These are phyloP conservation scores for Dendrophyllia cribrosa DNA, from an alignment of 64 coral and sea anemone species.

Conservation along the genomic window DNA sequence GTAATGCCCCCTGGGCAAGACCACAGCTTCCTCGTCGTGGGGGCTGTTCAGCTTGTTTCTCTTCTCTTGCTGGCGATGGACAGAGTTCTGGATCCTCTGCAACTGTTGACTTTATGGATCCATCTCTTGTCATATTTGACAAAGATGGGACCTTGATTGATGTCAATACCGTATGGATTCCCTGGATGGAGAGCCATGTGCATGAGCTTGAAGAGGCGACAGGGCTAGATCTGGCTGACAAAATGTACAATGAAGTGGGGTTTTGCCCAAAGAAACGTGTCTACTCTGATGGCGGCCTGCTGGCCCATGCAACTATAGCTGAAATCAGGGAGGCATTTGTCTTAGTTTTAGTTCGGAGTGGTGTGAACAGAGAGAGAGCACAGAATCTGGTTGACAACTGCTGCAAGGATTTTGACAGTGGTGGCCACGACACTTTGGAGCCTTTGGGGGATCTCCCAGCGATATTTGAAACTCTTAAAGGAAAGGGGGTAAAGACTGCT, in stretches of 20 bases:
- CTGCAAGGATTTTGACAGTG: conserved; percentile 87
- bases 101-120: conserved; percentile 1
- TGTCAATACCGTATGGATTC: conserved; percentile 87
- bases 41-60: conserved; percentile 47
- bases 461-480: conserved; percentile 79
- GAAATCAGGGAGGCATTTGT: conserved; percentile 87
- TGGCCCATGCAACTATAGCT: conserved; percentile 90
- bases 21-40: conserved; percentile 14
- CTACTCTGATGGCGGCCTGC: conserved; percentile 76
- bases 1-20: conserved; percentile 74
- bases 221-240: conserved; percentile 67
- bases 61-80: conserved; percentile 84
- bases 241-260: conserved; percentile 84
- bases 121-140: conserved; percentile 92
- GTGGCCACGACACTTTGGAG: conserved; percentile 51
- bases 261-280: conserved; percentile 73
- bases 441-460: conserved; percentile 80
- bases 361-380: conserved; percentile 48
- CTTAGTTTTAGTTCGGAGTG: conserved; percentile 76
- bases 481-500: conserved; percentile 83
- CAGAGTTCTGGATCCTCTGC: conserved; percentile 19
- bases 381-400: conserved; percentile 70
- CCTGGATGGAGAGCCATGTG: conserved; percentile 86
- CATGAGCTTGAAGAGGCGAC: conserved; percentile 74
- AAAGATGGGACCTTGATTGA: conserved; percentile 98